Evolutionary conservation across 1,140 invertebrate genomes (phyloP), one percentile per base, ranked within the genome.

Genomic region (Scaptomyza graminum): DNA sequence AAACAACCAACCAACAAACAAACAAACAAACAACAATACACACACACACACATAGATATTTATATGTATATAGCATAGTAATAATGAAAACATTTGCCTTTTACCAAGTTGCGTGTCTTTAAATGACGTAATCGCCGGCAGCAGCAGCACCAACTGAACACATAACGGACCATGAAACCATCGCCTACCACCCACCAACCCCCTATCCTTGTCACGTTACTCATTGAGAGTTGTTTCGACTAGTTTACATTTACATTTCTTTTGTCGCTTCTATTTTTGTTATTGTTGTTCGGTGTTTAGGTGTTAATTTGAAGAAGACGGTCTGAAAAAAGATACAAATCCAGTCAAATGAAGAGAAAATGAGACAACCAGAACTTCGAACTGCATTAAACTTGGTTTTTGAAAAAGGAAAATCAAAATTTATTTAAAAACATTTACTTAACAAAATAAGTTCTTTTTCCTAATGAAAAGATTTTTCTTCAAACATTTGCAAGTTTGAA

Each of bases 21-120:
- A 16, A 22, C 39, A 25, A 39, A 52, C 39, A 63, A 57, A 34
- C 31, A 34, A 6, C 8, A 6, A 57, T 59, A 66, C 55, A 41
- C 28, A 15, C 55, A 74, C 46, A 46, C 16, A 43, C 50, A 39
- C 34, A 44, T 25, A 34, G 12, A 66, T 18, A 47, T 31, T 7
- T 22, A 22, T 22, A 2, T 22, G 28, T 28, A 28, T 34, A 1
- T 2, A 34, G 37, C 13, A 39, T 49, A 60, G 66, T 63, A 56
- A 74, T 74, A 80, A 84, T 84, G 71, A 85, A 84, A 84, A 85
- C 78, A 81, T 79, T 80, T 66, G 77, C 64, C 62, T 85, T 65
- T 47, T 34, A 47, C 47, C 39, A 31, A 71, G 54, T 84, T 84
- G 80, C 80, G 80, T 84, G 80, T 84, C 74, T 75, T 72, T 51